Evolutionary conservation across 2,113 vertebrate species (phyloP).

Genomic region (Tupaia tana): DNA sequence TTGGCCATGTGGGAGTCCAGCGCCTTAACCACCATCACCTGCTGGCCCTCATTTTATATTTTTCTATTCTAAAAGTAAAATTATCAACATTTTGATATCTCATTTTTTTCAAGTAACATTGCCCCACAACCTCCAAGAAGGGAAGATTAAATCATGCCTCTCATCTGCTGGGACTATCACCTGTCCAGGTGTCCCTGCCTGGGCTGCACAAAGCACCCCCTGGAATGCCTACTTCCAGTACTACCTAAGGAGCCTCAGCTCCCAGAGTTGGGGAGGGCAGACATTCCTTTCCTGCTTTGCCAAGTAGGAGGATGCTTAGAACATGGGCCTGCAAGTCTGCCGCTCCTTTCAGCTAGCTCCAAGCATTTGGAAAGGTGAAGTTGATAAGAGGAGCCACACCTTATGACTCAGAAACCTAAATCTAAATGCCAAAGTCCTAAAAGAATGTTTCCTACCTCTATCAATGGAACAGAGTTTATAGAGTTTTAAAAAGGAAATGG

Average conservation of each 20-base stretch:
- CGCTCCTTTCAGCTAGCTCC: background rate
- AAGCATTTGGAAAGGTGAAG: background rate
- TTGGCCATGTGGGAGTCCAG: no score
- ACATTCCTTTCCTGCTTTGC: background rate
- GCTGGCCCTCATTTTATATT: constrained; percentile 4
- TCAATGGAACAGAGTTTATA: background rate
- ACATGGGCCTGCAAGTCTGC: background rate
- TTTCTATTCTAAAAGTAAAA: background rate
- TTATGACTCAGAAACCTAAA: background rate
- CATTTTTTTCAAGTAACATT: background rate
- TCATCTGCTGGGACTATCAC: background rate
- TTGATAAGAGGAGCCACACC: background rate
- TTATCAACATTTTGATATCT: background rate
- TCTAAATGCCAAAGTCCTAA: background rate
- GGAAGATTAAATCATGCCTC: background rate
- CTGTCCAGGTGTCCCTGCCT: background rate
- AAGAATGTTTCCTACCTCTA: background rate
- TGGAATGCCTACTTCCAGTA: background rate
- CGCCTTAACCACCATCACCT: no score
- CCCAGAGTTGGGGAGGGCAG: background rate
- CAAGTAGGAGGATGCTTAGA: background rate
- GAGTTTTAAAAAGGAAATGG: background rate
- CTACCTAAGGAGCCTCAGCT: background rate
- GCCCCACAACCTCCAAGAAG: background rate
- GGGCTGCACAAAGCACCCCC: background rate